Evolutionary conservation across 2,888 invertebrate species (phyloP).

Genomic region (Orgyia antiqua): DNA sequence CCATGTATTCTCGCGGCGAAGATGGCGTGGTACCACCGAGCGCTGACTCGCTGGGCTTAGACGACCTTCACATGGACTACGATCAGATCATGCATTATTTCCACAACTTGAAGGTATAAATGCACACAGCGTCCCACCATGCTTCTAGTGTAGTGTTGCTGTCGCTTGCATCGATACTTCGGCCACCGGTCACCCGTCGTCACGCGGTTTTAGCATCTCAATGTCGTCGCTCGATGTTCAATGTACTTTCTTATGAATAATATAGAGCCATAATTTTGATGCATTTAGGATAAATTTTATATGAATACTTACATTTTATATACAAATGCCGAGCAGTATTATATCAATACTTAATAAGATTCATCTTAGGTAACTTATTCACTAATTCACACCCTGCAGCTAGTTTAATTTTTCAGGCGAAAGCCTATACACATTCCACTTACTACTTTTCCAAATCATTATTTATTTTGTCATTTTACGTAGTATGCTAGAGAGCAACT

Average conservation of each 20-base stretch:
- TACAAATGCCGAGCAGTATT: conserved; percentile 65
- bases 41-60: conserved; percentile 82
- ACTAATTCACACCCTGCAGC: conserved; percentile 37
- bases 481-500: conserved; percentile 51
- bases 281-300: conserved; percentile 73
- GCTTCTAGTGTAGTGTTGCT: conserved; percentile 73
- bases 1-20: conserved; percentile 86
- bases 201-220: conserved; percentile 41
- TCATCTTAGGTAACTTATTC: conserved; percentile 37
- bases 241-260: conserved; percentile 64
- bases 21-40: conserved; percentile 48
- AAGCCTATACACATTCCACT: conserved; percentile 43
- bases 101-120: conserved; percentile 95
- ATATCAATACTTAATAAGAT: conserved; percentile 45
- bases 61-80: conserved; percentile 96
- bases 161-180: conserved; percentile 53
- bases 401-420: conserved; percentile 35
- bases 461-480: conserved; percentile 47
- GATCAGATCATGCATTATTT: conserved; percentile 99
- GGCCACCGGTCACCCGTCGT: conserved; percentile 24
- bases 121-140: conserved; percentile 52
- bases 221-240: conserved; percentile 51
- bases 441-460: conserved; percentile 41
- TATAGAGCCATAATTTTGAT: conserved; percentile 70
- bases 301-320: conserved; percentile 65